Base-by-base conservation (phyloP, 2,888 invertebrate genomes). In the Spodoptera littoralis region DNA sequence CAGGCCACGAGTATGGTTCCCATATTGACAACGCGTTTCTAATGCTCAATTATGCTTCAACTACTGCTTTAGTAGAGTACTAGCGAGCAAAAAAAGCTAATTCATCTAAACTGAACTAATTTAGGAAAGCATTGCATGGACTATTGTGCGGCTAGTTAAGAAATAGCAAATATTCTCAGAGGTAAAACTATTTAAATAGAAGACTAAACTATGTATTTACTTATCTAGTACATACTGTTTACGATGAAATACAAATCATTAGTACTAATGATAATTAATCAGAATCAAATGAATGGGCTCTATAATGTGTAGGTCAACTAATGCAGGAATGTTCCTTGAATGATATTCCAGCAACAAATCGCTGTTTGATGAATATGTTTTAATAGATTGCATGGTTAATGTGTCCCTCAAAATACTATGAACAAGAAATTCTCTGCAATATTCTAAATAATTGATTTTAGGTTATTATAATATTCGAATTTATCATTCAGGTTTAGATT, bases 21-120 rank as follows among this genome's bases (percentile, higher is more conserved):
- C 77, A 85, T 54, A 69, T 66, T 72, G 77, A 89, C 93, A 92
- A 89, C 85, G 54, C 41, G 63, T 54, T 81, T 92, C 93, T 85
- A 93, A 94, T 93, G 93, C 93, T 93, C 93, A 94, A 93, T 77
- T 67, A 73, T 80, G 69, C 77, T 80, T 78, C 70, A 77, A 84
- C 87, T 88, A 90, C 87, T 76, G 84, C 82, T 76, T 83, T 75
- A 70, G 64, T 76, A 80, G 73, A 83, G 66, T 80, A 84, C 83
- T 87, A 89, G 87, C 88, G 87, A 88, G 87, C 87, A 86, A 86
- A 89, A 83, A 80, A 91, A 88, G 84, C 88, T 88, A 85, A 83
- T 82, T 84, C 60, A 74, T 87, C 87, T 88, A 89, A 83, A 77
- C 80, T 73, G 66, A 82, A 84, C 87, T 87, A 90, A 85, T 87